Evolutionary conservation across 2,113 vertebrate genomes (phyloP).

Genomic region (Rutilus rutilus): DNA sequence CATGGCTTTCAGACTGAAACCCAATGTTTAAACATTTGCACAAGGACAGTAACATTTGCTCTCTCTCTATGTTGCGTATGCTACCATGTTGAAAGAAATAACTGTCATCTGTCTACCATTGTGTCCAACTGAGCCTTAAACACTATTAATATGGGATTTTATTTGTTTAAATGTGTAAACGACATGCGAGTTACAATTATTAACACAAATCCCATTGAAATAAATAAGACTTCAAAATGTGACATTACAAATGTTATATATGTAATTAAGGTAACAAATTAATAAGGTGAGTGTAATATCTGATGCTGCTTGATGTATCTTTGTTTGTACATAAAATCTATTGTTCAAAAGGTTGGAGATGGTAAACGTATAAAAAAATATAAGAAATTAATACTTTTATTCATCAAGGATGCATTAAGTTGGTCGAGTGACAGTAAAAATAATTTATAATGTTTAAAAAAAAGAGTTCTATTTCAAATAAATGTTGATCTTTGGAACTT

Average conservation of each 20-base stretch:
- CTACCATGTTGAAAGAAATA: background rate
- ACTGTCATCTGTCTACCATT: background rate
- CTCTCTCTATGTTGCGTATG: background rate
- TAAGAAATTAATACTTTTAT: background rate
- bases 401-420: background rate
- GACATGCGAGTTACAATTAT: background rate
- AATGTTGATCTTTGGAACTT: too few species aligned
- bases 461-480: background rate
- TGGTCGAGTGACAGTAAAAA: background rate
- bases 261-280: background rate
- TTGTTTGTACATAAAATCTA: background rate
- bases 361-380: too few species aligned
- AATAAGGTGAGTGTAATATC: background rate
- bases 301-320: background rate
- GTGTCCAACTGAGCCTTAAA: background rate
- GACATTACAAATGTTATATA: background rate
- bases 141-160: background rate
- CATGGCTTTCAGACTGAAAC: background rate
- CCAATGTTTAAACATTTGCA: constrained; percentile 32
- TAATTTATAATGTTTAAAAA: background rate
- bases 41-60: constrained; percentile 12
- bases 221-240: background rate
- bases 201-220: background rate
- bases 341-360: background rate
- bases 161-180: background rate